Evolutionary conservation across 2,797 vertebrate species (phyloP).

Genomic region (Mionectes olivaceus): DNA sequence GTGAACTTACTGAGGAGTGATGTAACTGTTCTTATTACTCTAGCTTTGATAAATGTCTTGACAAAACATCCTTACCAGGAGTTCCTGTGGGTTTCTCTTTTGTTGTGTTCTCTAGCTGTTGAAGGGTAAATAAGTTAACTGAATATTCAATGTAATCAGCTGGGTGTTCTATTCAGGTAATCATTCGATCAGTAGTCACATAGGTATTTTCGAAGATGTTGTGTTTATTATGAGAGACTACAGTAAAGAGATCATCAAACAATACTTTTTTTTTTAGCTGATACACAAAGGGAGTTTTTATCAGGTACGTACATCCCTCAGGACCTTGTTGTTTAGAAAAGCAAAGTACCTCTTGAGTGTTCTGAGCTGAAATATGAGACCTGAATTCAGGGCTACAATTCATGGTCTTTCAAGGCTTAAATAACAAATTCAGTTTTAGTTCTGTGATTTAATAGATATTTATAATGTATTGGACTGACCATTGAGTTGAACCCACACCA

Average conservation of each 20-base stretch:
- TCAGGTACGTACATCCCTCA: neutral
- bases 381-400: neutral
- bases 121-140: slow-evolving; percentile 50
- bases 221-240: neutral
- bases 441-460: neutral
- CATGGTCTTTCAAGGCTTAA: neutral
- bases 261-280: neutral
- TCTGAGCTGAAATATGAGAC: neutral
- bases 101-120: slow-evolving; percentile 10
- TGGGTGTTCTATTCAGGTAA: slow-evolving; percentile 13
- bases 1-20: slow-evolving; percentile 33
- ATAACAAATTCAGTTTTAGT: neutral
- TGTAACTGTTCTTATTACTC: neutral
- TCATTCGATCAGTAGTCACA: neutral
- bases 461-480: neutral
- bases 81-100: neutral
- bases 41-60: slow-evolving; percentile 39
- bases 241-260: neutral
- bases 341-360: neutral
- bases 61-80: neutral
- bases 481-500: neutral
- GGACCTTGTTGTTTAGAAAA: neutral
- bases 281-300: neutral
- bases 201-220: neutral
- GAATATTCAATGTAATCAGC: slow-evolving; percentile 56